Conservation (phyloP, 64 coral and sea anemone genomes). For the Hydrozoanthus tunicans region DNA sequence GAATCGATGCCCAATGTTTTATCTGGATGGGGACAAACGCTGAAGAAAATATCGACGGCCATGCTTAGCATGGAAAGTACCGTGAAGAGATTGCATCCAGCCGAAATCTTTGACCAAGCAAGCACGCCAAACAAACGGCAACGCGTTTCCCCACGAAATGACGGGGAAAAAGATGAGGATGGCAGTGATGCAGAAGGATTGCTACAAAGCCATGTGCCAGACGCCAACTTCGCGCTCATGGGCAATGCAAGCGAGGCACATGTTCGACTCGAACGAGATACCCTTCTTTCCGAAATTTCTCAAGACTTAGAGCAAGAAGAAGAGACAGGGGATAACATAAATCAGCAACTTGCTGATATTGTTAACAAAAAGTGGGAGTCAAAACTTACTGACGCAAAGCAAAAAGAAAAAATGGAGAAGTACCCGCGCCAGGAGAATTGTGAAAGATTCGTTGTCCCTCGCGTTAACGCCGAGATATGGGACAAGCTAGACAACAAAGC, state of each 20-base stretch:
- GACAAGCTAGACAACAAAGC: conserved; percentile 47
- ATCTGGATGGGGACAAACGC: too few relatives aligned
- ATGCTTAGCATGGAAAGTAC: too few relatives aligned
- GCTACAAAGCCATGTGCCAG: not conserved
- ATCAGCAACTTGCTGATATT: conserved; percentile 37
- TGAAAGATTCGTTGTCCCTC: conserved; percentile 32
- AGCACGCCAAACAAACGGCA: too few relatives aligned
- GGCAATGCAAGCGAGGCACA: not conserved
- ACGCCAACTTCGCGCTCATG: not conserved
- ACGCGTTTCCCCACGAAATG: not conserved
- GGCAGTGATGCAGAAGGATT: not conserved
- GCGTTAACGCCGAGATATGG: conserved; percentile 36
- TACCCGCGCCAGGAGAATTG: conserved; percentile 30
- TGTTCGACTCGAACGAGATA: not conserved
- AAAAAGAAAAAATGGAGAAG: conserved; percentile 40
- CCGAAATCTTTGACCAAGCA: too few relatives aligned
- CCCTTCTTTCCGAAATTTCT: not conserved
- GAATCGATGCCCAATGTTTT: too few relatives aligned
- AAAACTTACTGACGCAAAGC: conserved; percentile 13
- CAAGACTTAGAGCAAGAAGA: conserved; percentile 18
- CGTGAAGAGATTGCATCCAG: too few relatives aligned
- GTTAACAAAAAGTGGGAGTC: not conserved
- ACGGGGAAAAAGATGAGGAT: not conserved
- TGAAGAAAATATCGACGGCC: too few relatives aligned
- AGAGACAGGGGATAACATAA: not conserved